Conservation (phyloP, 2,888 invertebrate species). For the Antitype chi region DNA sequence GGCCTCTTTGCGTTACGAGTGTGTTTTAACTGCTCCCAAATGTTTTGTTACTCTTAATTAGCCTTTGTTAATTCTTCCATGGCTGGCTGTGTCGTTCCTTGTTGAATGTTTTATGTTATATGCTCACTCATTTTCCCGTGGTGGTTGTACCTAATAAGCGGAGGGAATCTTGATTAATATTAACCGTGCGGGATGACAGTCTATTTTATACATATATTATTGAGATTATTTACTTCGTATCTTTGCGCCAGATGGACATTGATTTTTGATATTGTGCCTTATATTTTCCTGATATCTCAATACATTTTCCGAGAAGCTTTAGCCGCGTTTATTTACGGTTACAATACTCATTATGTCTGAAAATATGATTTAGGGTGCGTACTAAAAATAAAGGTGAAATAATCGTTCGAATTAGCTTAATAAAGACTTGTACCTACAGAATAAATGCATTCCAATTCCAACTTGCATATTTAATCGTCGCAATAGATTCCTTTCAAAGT, state of each 20-base stretch:
- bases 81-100: slow-evolving; percentile 12
- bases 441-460: not conserved
- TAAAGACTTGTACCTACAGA: not conserved
- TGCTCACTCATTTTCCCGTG: slow-evolving; percentile 15
- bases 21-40: slow-evolving; percentile 58
- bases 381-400: not conserved
- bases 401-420: not conserved
- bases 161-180: slow-evolving; percentile 29
- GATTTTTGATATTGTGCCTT: slow-evolving; percentile 47
- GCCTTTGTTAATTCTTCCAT: slow-evolving; percentile 45
- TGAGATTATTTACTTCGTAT: slow-evolving; percentile 37
- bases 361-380: too few species aligned
- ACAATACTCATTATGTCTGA: slow-evolving; percentile 42
- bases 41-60: slow-evolving; percentile 62
- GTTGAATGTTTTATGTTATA: slow-evolving; percentile 35
- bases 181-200: slow-evolving; percentile 20
- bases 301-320: slow-evolving; percentile 40
- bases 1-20: slow-evolving; percentile 58
- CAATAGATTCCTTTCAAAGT: slow-evolving; percentile 1
- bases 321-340: slow-evolving; percentile 36
- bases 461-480: slow-evolving; percentile 7
- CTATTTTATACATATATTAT: slow-evolving; percentile 8
- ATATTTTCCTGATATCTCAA: slow-evolving; percentile 51
- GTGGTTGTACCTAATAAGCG: slow-evolving; percentile 23
- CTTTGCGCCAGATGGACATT: slow-evolving; percentile 34